Conservation (phyloP, 1,140 invertebrate species). For the Panagrolaimus sp. region DNA sequence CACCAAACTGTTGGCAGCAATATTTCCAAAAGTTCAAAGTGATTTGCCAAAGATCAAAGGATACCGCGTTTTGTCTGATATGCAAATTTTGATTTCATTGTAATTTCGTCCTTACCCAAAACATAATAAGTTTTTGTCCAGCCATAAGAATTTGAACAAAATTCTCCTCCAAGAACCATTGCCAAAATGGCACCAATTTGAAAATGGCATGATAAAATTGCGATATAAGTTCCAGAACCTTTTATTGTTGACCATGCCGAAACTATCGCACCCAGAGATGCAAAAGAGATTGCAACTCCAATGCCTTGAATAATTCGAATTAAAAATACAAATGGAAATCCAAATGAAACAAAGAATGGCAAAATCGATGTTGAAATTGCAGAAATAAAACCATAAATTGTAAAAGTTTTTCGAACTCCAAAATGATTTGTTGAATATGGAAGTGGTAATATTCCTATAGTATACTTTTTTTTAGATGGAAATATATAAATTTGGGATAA, state of each 20-base stretch:
- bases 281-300: not conserved
- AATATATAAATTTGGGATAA: no score
- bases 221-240: not conserved
- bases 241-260: not conserved
- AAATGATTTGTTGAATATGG: not conserved
- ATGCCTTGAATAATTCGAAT: conserved; percentile 13
- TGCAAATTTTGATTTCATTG: no score
- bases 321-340: not conserved
- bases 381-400: not conserved
- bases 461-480: no score
- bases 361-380: not conserved
- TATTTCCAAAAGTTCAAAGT: no score
- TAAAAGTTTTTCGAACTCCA: conserved; percentile 4
- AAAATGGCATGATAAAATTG: not conserved
- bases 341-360: not conserved
- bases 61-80: no score
- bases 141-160: not conserved
- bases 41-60: no score
- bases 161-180: conserved; percentile 1
- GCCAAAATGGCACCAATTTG: not conserved
- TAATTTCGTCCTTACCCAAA: not conserved
- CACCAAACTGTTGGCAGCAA: no score
- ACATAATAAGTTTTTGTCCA: not conserved
- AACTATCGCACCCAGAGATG: not conserved
- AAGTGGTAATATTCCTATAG: conserved; percentile 2